These are phyloP conservation scores for Tenebrosternarchus preto DNA, from an alignment of 2,113 vertebrate genomes.

Conservation along the genomic window DNA sequence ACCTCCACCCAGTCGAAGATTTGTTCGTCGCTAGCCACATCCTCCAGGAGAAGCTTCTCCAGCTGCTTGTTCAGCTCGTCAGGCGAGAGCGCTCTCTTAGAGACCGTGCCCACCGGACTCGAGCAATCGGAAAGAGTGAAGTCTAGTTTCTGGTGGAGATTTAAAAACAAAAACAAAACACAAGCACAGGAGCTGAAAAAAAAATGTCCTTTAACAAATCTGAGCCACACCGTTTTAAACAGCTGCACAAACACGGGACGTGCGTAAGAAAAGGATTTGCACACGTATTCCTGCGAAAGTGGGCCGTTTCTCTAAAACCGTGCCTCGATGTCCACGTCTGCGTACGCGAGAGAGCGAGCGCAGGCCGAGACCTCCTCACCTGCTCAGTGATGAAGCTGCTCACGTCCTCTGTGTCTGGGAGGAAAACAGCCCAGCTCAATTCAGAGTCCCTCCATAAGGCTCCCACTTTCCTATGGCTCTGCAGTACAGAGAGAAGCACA, in stretches of 20 bases:
- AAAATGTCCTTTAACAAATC: too few species aligned
- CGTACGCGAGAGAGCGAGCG: too few species aligned
- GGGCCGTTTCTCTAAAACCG: not conserved
- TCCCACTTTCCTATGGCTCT: constrained; percentile 99
- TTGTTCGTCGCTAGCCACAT: constrained; percentile 92
- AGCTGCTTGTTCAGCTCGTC: constrained; percentile 90
- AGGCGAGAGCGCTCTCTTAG: constrained; percentile 81
- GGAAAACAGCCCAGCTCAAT: constrained; percentile 87
- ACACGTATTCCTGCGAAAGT: too few species aligned
- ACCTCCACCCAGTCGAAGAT: constrained; percentile 99
- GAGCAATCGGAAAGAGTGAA: constrained; percentile 83
- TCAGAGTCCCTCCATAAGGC: constrained; percentile 91
- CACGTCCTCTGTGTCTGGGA: constrained; percentile 88
- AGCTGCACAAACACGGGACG: too few species aligned
- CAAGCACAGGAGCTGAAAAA: not conserved
- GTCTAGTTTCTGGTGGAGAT: constrained; percentile 84
- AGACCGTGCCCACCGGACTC: constrained; percentile 80
- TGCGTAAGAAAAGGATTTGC: too few species aligned
- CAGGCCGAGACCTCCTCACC: constrained; percentile 74
- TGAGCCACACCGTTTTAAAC: too few species aligned
- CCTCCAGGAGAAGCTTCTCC: constrained; percentile 91
- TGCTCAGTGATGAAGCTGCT: constrained; percentile 88
- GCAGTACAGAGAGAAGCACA: constrained; percentile 51
- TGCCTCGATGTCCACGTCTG: not conserved
- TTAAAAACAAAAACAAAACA: too few species aligned